Base-by-base conservation (phyloP, 2,113 vertebrate genomes). In the Arothron firmamentum region DNA sequence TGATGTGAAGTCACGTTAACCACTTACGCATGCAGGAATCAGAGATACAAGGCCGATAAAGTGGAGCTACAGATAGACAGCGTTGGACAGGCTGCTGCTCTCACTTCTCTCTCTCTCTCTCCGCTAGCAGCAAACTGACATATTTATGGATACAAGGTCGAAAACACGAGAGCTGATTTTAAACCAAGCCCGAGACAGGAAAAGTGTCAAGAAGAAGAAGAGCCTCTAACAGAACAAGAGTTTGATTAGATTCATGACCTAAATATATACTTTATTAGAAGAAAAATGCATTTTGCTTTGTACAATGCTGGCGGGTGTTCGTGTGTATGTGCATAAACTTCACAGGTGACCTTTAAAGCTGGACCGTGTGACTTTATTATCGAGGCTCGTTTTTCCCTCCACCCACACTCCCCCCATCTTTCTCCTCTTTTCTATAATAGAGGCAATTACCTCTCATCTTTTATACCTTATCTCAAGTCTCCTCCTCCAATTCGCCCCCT, bases 391-490 rank as follows among this genome's bases (percentile, higher is more conserved):
- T 23, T 23, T 41, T 4, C 50, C 63, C 53, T 31, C 18, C 19
- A 34, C 52, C 9, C 31, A 9, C 38, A 23, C 67, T 19, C 57
- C 28, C 45, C 63, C 46, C 58, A 6, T 72, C 68, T 52, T 65
- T 49, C 55, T 45, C 47, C 51, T 72, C 55, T 66, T 76, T 67
- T 67, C 67, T 65, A 75, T 82, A 83, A 87, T 78, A 72, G 77
- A 84, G 60, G 75, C 84, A 86, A 85, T 88, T 87, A 88, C 85
- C 66, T 74, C 74, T 80, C 80, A 85, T 85, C 81, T 85, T 75
- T 61, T 38, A 67, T 76, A 77, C 83, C 79, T 74, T 81, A 80
- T 71, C 73, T 77, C 3, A 15, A 80, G 21, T 31, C 60, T 62
- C 67, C 66, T 70, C 70, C 79, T 66, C 68, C 68, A 34, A 18